These are phyloP conservation scores for Aeoliscus strigatus DNA, from an alignment of 2,797 vertebrate genomes.

Conservation along the genomic window DNA sequence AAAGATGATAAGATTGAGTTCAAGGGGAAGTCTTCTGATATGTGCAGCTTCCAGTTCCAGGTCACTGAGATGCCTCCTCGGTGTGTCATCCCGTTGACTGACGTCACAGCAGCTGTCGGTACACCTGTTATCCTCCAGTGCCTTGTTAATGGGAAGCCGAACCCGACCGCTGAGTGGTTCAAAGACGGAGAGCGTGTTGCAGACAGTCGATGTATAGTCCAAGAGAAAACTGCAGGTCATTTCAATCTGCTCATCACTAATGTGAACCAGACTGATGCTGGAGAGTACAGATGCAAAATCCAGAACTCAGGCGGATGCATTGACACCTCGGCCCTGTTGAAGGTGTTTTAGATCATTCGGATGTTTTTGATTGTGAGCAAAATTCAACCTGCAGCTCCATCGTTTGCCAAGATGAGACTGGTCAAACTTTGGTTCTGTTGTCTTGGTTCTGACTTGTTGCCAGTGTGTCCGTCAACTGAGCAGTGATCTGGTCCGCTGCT, in stretches of 20 bases:
- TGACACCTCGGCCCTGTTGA: slow-evolving; percentile 81
- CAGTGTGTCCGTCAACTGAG: no score
- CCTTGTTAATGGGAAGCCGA: slow-evolving; percentile 84
- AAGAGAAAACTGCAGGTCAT: slow-evolving; percentile 83
- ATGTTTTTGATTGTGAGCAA: no score
- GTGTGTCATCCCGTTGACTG: slow-evolving; percentile 82
- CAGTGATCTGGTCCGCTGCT: no score
- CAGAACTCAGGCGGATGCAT: slow-evolving; percentile 80
- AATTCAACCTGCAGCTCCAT: neutral
- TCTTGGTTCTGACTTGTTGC: no score
- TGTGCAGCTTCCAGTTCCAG: slow-evolving; percentile 90
- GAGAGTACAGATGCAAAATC: slow-evolving; percentile 89
- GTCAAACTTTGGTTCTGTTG: no score
- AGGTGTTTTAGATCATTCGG: slow-evolving; percentile 72
- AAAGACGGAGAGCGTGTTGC: slow-evolving; percentile 80
- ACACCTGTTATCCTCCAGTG: slow-evolving; percentile 88
- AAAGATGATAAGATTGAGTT: slow-evolving; percentile 83
- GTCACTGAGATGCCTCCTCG: slow-evolving; percentile 84
- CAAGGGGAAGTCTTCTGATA: slow-evolving; percentile 82
- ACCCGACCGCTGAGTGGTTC: slow-evolving; percentile 82
- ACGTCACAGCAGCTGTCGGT: slow-evolving; percentile 79
- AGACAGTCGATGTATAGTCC: slow-evolving; percentile 80
- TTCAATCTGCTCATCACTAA: slow-evolving; percentile 88
- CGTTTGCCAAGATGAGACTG: no score
- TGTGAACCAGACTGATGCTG: slow-evolving; percentile 78